Percentiles rank a stretch among this genome's conserved stretches.
Conservation (phyloP, 2,888 invertebrate species). For the Seladonia tumulorum region DNA sequence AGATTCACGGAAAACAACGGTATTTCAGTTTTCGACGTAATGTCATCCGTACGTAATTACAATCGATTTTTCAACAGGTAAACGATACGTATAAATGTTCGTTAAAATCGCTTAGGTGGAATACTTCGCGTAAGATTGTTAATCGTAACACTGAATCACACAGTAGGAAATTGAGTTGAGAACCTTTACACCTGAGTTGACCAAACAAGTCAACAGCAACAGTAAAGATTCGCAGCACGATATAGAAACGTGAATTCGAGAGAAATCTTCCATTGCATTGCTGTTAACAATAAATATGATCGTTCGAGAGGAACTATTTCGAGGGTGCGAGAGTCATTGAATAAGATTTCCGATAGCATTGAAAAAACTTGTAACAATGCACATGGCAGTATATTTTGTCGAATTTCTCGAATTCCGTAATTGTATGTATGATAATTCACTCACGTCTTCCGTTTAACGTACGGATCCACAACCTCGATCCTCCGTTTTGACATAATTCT, state of each 20-base stretch:
- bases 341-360: constrained; percentile 43
- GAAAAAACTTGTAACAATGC: constrained; percentile 64
- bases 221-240: constrained; percentile 19
- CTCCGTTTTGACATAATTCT: constrained; percentile 91
- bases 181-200: constrained; percentile 65
- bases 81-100: background rate
- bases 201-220: constrained; percentile 56
- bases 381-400: constrained; percentile 65
- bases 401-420: background rate
- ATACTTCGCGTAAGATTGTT: background rate
- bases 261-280: background rate
- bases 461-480: constrained; percentile 94
- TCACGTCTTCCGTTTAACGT: constrained; percentile 91
- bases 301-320: background rate
- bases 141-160: constrained; percentile 5
- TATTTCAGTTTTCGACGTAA: background rate
- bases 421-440: constrained; percentile 72
- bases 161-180: constrained; percentile 56
- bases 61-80: background rate
- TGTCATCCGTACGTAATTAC: background rate
- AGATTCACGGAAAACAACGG: background rate
- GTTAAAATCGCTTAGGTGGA: background rate
- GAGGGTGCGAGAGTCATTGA: background rate
- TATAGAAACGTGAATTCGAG: background rate
- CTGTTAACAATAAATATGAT: background rate